Evolutionary conservation across 2,888 invertebrate genomes (phyloP).

Genomic region (Epiblema foenella): DNA sequence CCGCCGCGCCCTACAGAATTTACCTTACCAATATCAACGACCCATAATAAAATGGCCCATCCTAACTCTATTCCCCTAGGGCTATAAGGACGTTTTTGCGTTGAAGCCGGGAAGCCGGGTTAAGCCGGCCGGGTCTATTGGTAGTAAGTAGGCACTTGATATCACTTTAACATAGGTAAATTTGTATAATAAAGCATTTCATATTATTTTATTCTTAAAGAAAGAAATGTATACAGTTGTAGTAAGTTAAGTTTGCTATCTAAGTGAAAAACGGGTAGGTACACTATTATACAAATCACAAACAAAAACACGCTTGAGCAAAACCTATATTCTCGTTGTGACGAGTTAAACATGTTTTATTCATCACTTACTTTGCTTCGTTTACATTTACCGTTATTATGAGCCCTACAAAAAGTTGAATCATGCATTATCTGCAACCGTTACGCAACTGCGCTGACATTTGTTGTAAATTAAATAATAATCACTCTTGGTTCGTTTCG

Average conservation of each 20-base stretch:
- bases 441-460: slow-evolving; percentile 59
- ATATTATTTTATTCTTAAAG: background rate
- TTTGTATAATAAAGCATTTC: slow-evolving; percentile 45
- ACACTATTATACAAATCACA: slow-evolving; percentile 22
- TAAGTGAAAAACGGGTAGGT: background rate
- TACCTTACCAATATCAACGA: slow-evolving; percentile 52
- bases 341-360: slow-evolving; percentile 36
- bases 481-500: slow-evolving; percentile 42
- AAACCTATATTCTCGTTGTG: slow-evolving; percentile 43
- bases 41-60: slow-evolving; percentile 58
- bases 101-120: slow-evolving; percentile 52
- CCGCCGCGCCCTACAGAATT: slow-evolving; percentile 54
- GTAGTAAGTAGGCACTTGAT: slow-evolving; percentile 49
- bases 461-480: slow-evolving; percentile 52
- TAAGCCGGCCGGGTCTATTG: slow-evolving; percentile 60
- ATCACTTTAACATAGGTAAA: slow-evolving; percentile 47
- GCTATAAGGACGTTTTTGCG: slow-evolving; percentile 12
- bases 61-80: slow-evolving; percentile 41
- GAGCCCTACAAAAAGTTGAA: slow-evolving; percentile 48
- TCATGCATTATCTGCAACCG: slow-evolving; percentile 59
- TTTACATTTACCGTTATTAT: slow-evolving; percentile 55
- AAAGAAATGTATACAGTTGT: background rate
- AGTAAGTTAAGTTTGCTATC: background rate
- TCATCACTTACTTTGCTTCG: slow-evolving; percentile 57
- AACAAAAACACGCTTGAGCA: slow-evolving; percentile 27